Conservation (phyloP, 53 echinoderm and acorn worm species). For the Glandiceps talaboti region DNA sequence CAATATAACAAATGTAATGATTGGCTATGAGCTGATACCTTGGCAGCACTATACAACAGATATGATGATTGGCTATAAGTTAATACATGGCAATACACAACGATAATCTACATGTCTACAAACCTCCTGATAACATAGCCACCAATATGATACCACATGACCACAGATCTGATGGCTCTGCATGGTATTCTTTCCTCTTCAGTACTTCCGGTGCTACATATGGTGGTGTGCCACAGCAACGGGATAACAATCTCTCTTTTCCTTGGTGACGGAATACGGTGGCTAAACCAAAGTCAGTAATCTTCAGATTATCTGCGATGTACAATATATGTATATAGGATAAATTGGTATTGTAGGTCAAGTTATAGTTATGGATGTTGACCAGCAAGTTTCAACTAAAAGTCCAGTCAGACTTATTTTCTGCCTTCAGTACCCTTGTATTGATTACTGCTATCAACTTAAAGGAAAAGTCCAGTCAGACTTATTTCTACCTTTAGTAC, state of each 20-base stretch:
- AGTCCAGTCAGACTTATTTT: too few species aligned
- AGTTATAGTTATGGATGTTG: background rate
- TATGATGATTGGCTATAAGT: too few species aligned
- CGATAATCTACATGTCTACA: background rate
- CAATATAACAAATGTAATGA: too few species aligned
- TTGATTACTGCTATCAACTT: too few species aligned
- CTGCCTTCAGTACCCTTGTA: too few species aligned
- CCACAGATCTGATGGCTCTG: constrained; percentile 87
- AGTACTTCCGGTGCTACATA: constrained; percentile 86
- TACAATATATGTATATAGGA: too few species aligned
- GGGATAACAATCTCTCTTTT: constrained; percentile 50
- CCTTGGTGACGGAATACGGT: constrained; percentile 89
- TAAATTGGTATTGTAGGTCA: too few species aligned
- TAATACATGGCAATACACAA: too few species aligned
- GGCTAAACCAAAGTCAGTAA: constrained; percentile 80
- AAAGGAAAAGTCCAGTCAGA: too few species aligned
- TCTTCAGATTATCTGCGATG: constrained; percentile 70
- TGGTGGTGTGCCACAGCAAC: constrained; percentile 79
- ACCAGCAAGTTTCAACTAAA: background rate
- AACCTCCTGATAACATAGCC: constrained; percentile 91
- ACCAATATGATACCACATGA: constrained; percentile 95
- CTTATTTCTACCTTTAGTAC: too few species aligned
- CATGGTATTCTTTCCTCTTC: constrained; percentile 66
- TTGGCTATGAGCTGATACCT: too few species aligned
- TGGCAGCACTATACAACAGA: too few species aligned